phyloP scores from a whole-genome alignment of 2,797 vertebrate species.

The Chanos chanos region DNA sequence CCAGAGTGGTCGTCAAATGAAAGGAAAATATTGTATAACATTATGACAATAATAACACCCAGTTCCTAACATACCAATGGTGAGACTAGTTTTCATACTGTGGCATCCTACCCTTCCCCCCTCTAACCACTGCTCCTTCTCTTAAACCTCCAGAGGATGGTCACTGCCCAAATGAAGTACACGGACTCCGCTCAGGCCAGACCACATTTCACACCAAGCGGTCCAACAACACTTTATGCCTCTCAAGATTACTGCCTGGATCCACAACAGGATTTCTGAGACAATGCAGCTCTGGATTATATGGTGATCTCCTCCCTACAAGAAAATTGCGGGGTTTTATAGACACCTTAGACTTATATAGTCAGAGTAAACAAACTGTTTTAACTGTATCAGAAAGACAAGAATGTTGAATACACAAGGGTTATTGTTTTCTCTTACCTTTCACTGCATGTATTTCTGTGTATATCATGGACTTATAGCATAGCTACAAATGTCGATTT shows the following conservation, averaged over 20 bases:
- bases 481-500: no score
- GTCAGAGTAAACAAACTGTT: no score
- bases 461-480: no score
- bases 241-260: conserved; percentile 1
- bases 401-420: no score
- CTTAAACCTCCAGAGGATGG: conserved; percentile 6
- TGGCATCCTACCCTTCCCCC: not conserved
- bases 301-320: not conserved
- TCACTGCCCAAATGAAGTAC: conserved; percentile 26
- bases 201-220: conserved; percentile 15
- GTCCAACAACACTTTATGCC: not conserved
- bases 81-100: conserved; percentile 12
- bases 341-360: not conserved
- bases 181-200: conserved; percentile 3
- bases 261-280: not conserved
- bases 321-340: not conserved
- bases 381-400: no score
- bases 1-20: no score
- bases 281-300: not conserved
- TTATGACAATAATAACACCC: conserved; percentile 3
- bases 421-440: no score
- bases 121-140: conserved; percentile 6
- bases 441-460: no score
- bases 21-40: conserved; percentile 19
- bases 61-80: conserved; percentile 18